Percentiles rank a stretch among this genome's conserved stretches.
Conservation (phyloP, 2,888 invertebrate species). For the Pinctada fucata region DNA sequence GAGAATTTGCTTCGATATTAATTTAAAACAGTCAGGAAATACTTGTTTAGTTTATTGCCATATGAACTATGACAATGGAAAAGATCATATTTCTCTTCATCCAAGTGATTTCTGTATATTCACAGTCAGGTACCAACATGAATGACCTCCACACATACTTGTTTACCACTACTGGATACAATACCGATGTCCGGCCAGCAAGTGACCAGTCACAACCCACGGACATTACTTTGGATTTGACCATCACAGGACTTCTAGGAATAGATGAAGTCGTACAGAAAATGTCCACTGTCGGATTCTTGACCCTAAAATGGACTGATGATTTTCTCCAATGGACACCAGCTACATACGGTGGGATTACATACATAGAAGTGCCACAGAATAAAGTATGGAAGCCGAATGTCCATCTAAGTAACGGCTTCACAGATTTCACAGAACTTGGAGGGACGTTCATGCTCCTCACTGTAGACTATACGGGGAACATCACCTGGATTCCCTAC, state of each 20-base stretch:
- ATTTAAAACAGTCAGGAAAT: too few relatives aligned
- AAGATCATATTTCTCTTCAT: too few relatives aligned
- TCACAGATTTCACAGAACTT: constrained; percentile 43
- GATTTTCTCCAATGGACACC: constrained; percentile 48
- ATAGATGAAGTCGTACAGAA: constrained; percentile 51
- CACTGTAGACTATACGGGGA: constrained; percentile 29
- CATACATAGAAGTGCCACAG: constrained; percentile 47
- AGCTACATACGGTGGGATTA: constrained; percentile 38
- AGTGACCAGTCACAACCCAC: constrained; percentile 40
- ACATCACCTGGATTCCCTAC: constrained; percentile 50
- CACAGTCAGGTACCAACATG: constrained; percentile 40
- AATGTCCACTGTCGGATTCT: constrained; percentile 46
- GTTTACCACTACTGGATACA: constrained; percentile 49
- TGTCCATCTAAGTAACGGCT: constrained; percentile 51
- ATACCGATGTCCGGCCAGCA: constrained; percentile 51
- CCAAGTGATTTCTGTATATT: too few relatives aligned
- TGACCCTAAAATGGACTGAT: constrained; percentile 51
- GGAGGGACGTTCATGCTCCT: constrained; percentile 51
- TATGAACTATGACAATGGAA: too few relatives aligned
- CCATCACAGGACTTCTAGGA: constrained; percentile 49
- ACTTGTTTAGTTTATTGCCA: too few relatives aligned
- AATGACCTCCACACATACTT: constrained; percentile 42
- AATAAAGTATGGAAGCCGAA: constrained; percentile 56
- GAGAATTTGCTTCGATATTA: too few relatives aligned
- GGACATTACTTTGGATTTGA: constrained; percentile 44